Evolutionary conservation across 2,888 invertebrate species (phyloP).

Genomic region (Pachymerium ferrugineum): DNA sequence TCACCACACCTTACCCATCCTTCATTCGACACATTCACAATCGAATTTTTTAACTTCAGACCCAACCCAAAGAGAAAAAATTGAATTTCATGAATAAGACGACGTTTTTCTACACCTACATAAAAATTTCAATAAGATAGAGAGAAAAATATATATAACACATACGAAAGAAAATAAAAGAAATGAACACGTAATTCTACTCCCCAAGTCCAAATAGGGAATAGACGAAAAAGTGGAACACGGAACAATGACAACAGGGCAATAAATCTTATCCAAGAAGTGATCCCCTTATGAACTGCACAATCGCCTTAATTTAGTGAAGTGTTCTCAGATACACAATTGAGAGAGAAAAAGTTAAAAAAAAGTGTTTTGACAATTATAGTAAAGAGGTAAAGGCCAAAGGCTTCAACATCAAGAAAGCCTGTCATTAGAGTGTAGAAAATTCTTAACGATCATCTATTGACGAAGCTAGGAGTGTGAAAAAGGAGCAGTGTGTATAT

Average conservation of each 20-base stretch:
- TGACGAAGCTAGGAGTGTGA: too few relatives aligned
- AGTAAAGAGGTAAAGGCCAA: too few relatives aligned
- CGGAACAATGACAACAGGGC: not conserved
- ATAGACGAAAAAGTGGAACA: not conserved
- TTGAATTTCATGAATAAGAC: too few relatives aligned
- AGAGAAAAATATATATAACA: not conserved
- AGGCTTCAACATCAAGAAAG: too few relatives aligned
- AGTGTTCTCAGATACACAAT: not conserved
- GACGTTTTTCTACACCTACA: not conserved
- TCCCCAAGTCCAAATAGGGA: not conserved
- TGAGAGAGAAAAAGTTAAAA: not conserved
- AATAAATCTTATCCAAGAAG: not conserved
- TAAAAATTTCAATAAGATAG: not conserved
- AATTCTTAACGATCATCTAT: conserved; percentile 23
- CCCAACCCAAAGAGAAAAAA: too few relatives aligned
- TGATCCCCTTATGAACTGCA: conserved; percentile 3
- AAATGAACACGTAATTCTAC: not conserved
- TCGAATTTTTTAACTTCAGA: too few relatives aligned
- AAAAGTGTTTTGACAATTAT: not conserved
- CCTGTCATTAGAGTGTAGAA: not conserved
- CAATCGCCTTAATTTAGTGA: conserved; percentile 17
- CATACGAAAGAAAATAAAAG: too few relatives aligned
- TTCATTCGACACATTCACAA: not conserved
- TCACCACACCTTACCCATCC: not conserved
- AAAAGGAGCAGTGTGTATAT: not conserved